These are phyloP conservation scores for Venusia cambrica DNA, from an alignment of 2,888 invertebrate genomes.

Conservation along the genomic window DNA sequence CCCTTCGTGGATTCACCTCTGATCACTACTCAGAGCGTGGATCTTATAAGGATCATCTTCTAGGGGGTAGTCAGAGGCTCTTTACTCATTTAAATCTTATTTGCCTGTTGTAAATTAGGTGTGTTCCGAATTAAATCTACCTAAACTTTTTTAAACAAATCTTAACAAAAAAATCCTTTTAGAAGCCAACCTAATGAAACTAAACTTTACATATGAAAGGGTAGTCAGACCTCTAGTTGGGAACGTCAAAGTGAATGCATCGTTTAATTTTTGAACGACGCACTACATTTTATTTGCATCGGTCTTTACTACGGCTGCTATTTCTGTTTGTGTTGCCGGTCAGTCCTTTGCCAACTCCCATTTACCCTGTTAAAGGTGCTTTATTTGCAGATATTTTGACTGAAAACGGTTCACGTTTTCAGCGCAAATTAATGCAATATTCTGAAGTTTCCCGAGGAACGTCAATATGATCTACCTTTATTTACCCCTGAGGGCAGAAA, in stretches of 20 bases:
- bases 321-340: slow-evolving; percentile 31
- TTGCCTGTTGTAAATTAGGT: too few relatives aligned
- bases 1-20: too few relatives aligned
- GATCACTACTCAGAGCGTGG: too few relatives aligned
- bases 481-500: slow-evolving; percentile 21
- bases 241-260: slow-evolving; percentile 20
- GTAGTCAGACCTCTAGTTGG: slow-evolving; percentile 9
- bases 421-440: slow-evolving; percentile 23
- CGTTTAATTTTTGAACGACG: slow-evolving; percentile 22
- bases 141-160: too few relatives aligned
- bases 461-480: too few relatives aligned
- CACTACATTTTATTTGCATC: slow-evolving; percentile 40
- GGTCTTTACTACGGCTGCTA: slow-evolving; percentile 37
- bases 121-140: too few relatives aligned
- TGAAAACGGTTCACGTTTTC: slow-evolving; percentile 29
- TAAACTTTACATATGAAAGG: slow-evolving; percentile 11
- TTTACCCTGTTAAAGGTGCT: slow-evolving; percentile 30
- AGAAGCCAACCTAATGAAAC: too few relatives aligned
- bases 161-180: too few relatives aligned
- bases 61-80: too few relatives aligned
- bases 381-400: slow-evolving; percentile 31
- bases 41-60: too few relatives aligned
- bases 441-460: slow-evolving; percentile 23
- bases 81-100: too few relatives aligned
- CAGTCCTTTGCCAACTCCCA: slow-evolving; percentile 22